Conservation (phyloP, 2,797 vertebrate species). For the Ispidina picta region DNA sequence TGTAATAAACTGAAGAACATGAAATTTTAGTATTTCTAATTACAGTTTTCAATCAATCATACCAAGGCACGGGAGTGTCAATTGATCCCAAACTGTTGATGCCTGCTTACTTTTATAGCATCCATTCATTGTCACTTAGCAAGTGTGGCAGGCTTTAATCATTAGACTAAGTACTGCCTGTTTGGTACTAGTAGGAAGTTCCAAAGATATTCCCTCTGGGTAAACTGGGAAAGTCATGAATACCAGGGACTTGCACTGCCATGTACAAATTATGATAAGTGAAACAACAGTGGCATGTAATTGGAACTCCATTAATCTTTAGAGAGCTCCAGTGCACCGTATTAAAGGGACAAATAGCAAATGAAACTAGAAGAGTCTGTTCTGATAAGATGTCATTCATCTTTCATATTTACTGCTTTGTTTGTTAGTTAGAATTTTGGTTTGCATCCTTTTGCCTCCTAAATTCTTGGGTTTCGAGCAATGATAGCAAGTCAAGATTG, state of each 20-base stretch:
- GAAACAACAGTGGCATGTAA: constrained; percentile 38
- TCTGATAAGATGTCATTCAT: constrained; percentile 11
- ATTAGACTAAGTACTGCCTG: constrained; percentile 33
- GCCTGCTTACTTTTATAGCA: constrained; percentile 14
- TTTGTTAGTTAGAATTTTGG: constrained; percentile 7
- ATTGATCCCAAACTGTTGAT: neutral
- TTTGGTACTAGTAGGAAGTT: constrained; percentile 45
- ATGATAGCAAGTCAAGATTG: neutral
- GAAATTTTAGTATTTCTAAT: neutral
- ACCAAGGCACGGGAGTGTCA: neutral
- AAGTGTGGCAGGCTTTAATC: constrained; percentile 3
- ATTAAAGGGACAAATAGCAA: constrained; percentile 31
- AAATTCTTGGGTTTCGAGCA: neutral
- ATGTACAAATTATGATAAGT: constrained; percentile 44
- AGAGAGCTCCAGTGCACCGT: constrained; percentile 18
- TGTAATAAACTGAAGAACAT: neutral
- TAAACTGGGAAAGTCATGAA: constrained; percentile 23
- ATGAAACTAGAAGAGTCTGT: neutral
- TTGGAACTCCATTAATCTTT: constrained; percentile 37
- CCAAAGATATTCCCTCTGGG: constrained; percentile 51
- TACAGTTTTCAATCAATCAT: neutral
- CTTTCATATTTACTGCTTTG: constrained; percentile 17
- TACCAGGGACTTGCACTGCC: constrained; percentile 12
- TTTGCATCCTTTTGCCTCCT: neutral
- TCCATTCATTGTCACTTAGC: neutral